Evolutionary conservation across 2,797 vertebrate genomes (phyloP), one percentile per base, ranked within the genome.

Genomic region (Tragopan temminckii): DNA sequence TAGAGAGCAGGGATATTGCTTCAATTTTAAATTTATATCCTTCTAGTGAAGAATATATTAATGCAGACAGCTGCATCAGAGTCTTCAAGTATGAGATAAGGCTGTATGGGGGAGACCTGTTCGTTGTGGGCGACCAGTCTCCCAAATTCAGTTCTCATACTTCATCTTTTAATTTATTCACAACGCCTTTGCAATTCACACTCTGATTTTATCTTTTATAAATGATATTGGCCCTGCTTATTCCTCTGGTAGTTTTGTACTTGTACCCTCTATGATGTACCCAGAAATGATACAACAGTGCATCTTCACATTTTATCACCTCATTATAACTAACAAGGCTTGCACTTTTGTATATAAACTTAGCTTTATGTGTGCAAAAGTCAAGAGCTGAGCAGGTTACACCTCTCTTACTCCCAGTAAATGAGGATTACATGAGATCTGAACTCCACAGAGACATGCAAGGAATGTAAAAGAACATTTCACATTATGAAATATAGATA

Each of bases 171-270:
- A 90, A 90, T 94, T 79, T 93, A 92, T 96, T 89, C 94, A 50
- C 38, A 90, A 94, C 40, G 62, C 84, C 90, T 94, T 92, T 90
- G 92, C 78, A 95, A 95, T 89, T 96, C 94, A 91, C 89, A 93
- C 92, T 27, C 75, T 74, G 70, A 82, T 94, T 82, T 80, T 75
- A 53, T 83, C 84, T 85, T 94, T 46, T 88, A 57, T 71, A 93
- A 94, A 87, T 87, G 6, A 11, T 69, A 76, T 52, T 59, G 70
- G 33, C 63, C 77, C 38, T 80, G 17, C 46, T 80, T 93, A 78
- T 78, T 92, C 33, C 13, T 89, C 40, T 57, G 16, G 11, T 63
- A 71, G 27, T 69, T 89, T 89, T 7, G 23, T 66, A 52, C 9
- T 50, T 38, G 55, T 85, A 85, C 11, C 42, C 75, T 55, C 42